Base-by-base conservation (phyloP, 2,797 vertebrate species). In the Delichon dasypus region DNA sequence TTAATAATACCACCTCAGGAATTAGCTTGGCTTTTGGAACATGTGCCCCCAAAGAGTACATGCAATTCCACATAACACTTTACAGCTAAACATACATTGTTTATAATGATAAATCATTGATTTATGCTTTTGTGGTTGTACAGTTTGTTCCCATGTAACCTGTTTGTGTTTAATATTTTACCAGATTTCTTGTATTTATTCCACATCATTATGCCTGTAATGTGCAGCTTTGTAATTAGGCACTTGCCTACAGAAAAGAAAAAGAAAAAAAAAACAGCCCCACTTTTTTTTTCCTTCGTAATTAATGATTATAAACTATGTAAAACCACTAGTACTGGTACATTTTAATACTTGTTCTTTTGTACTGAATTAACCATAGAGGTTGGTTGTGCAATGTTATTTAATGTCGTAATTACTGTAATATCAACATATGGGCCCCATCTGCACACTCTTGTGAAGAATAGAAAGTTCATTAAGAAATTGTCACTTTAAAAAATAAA, bases 221-320 rank as follows among this genome's bases (percentile, higher is more conserved):
- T 97, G 98, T 99, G 98, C 98, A 98, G 98, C 98, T 99, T 98
- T 98, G 98, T 98, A 98, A 98, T 98, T 98, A 98, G 98, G 98
- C 98, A 97, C 98, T 98, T 98, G 98, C 98, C 98, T 98, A 98
- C 98, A 96, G 97, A 98, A 98, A 97, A 98, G 97, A 97, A 98
- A 98, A 98, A 75, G 68, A 72, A 93, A 98, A 75, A 72, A 72
- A 93, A 77, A 60, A 21, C 42, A 48, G 53, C 36, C 50, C 53
- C 88, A 89, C 84, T 2, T 61, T 85, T 92, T 93, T 97, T 97
- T 72, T 78, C 96, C 98, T 97, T 98, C 96, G 94, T 97, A 94
- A 97, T 97, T 83, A 96, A 98, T 98, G 97, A 96, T 91, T 91
- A 91, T 95, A 96, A 97, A 96, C 97, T 80, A 96, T 97, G 96